Base-by-base conservation (phyloP, 2,888 invertebrate genomes). In the Serripes groenlandicus region DNA sequence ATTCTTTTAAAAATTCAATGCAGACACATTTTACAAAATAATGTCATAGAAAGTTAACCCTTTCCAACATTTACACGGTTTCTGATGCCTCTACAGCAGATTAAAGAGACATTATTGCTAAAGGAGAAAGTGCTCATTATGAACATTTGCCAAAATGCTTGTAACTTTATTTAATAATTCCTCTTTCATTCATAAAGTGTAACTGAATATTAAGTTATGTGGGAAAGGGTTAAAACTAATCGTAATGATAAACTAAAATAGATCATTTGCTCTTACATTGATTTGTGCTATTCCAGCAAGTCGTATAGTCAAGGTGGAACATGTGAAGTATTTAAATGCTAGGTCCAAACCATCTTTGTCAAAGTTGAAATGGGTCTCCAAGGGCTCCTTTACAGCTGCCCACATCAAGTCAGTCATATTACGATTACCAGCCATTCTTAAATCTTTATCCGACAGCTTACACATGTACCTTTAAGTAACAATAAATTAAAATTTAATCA, bases 391-490 rank as follows among this genome's bases (percentile, higher is more conserved):
- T 60, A 98, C 97, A 15, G 98, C 97, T 86, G 97, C 97, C 98
- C 98, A 98, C 96, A 98, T 98, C 93, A 98, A 98, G 95, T 98
- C 98, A 92, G 98, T 98, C 97, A 98, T 98, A 90, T 97, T 97
- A 90, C 98, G 97, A 52, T 97, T 98, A 54, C 97, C 97, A 34
- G 97, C 97, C 75, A 97, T 96, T 87, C 98, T 96, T 70, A 98
- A 95, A 95, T 98, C 98, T 93, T 98, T 97, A 95, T 99, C 98
- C 26, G 97, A 97, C 88, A 98, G 96, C 94, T 97, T 97, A 95
- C 98, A 98, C 98, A 99, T 98, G 93, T 98, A 99, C 71, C 92
- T 92, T 69, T 5, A 83, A 60, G 15, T 3, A 52, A 32, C 7
- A 28, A 52, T 37, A 15, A 34, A 66, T n/a, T n/a, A n/a, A n/a